Base-by-base conservation (phyloP, 2,113 vertebrate species). In the Tursiops truncatus region DNA sequence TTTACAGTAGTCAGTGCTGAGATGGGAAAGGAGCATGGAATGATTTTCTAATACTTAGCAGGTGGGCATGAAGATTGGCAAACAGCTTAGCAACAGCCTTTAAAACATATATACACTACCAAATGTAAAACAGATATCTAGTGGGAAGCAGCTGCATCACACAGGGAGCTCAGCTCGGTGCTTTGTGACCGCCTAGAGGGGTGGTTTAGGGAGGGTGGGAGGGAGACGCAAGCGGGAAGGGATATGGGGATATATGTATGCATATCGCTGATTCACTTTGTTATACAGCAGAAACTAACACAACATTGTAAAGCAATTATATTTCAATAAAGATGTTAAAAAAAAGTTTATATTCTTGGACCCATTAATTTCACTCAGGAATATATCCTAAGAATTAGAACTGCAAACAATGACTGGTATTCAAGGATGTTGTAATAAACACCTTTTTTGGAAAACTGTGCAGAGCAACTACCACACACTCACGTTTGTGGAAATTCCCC, bases 361-460 rank as follows among this genome's bases (percentile, higher is more conserved):
- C 5, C 36, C 74, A 31, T 14, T 92, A 18, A 86, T 86, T 94
- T 92, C 44, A 62, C 73, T 38, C 50, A 47, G 44, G 36, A 95
- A 87, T 71, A 90, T 85, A 67, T 63, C 41, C 77, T 62, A 38
- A 94, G 80, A 58, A 80, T 82, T 71, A 90, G 65, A 93, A 62
- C 81, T 77, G 33, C 9, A 94, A 86, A 62, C 28, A 41, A 33
- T 47, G 25, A 68, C 47, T 58, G 44, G 33, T 60, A 36, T 53
- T 38, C n/a, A 62, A 92, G 73, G 60, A 17, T 76, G 8, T 26
- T 33, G 3, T 9, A 87, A 68, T 87, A 65, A 91, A 79, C 15
- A 63, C 38, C 9, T 36, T 28, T 91, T 84, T 92, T 50, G 2
- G 2, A 84, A 89, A 53, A 81, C 26, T 70, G 33, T 41, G 58